Percentiles rank a stretch among this genome's conserved stretches.
Conservation (phyloP, 2,797 vertebrate genomes). For the Dallia pectoralis region DNA sequence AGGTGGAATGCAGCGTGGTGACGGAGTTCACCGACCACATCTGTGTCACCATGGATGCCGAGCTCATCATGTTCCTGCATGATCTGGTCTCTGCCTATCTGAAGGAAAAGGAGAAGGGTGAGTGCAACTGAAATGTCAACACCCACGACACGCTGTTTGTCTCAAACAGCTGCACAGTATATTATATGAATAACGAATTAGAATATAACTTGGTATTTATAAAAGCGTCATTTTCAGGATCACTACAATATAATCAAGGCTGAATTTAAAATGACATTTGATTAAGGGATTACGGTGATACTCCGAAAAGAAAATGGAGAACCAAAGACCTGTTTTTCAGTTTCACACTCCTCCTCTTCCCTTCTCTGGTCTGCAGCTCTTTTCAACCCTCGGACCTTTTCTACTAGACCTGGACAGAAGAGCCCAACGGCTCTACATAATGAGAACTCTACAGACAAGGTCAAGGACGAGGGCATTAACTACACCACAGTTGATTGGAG, state of each 20-base stretch:
- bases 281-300: not conserved
- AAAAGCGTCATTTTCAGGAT: not conserved
- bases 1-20: constrained; percentile 98
- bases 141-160: not conserved
- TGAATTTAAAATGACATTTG: not conserved
- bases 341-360: not conserved
- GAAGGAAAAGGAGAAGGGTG: constrained; percentile 99
- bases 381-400: constrained; percentile 87
- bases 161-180: not conserved
- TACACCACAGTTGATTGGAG: constrained; percentile 98
- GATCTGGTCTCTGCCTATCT: constrained; percentile 97
- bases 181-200: not conserved
- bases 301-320: not conserved
- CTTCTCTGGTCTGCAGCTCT: constrained; percentile 76
- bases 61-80: constrained; percentile 99
- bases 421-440: constrained; percentile 86
- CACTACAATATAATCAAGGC: not conserved
- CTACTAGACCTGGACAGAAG: constrained; percentile 89
- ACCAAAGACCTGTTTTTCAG: not conserved
- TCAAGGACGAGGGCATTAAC: constrained; percentile 84
- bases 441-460: constrained; percentile 71
- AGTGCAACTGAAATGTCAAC: constrained; percentile 7
- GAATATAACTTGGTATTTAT: not conserved
- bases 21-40: constrained; percentile 99
- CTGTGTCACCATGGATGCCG: constrained; percentile 98